Base-by-base conservation (phyloP, 2,888 invertebrate genomes). In the Tricholauxania praeusta region DNA sequence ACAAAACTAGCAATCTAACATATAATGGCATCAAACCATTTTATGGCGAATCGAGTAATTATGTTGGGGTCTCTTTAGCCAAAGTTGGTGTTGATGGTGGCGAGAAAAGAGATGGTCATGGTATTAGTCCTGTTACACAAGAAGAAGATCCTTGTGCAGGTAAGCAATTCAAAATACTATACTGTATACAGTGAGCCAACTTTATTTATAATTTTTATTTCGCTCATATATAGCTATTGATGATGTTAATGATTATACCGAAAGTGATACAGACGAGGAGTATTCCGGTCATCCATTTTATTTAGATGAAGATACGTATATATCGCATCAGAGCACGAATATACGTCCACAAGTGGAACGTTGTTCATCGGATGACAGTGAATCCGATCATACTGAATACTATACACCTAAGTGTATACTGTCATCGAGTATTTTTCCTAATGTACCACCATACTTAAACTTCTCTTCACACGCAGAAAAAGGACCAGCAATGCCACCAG, bases 371-470 rank as follows among this genome's bases (percentile, higher is more conserved):
- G 79, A 72, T 0, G 79, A 79, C 0, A 75, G 78, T 55, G 82
- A 81, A 39, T 75, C 78, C 14, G 81, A 79, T 53, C 75, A 74
- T n/a, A 79, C 80, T 32, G 77, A 79, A 12, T 83, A 84, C 63
- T 80, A 76, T 22, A 81, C 75, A 19, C 86, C 87, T 0, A 77
- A 81, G 3, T 79, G 83, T 8, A 88, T 89, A 63, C 82, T 90
- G 17, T 82, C 90, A 64, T 88, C 89, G 51, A 93, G 93, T 82
- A 86, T 93, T 8, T 94, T 94, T 85, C 90, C 93, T 0, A 88
- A 92, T 87, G 92, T 94, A 77, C 92, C 94, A 60, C 96, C 96
- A 1, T 94, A 93, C 82, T 90, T 96, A 75, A 91, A 90, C 79
- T 96, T 96, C 85, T 91, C 92, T 65, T 88, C 90, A 14, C 92